phyloP scores from a whole-genome alignment of 2,888 invertebrate species.

The Aphrophora alni region DNA sequence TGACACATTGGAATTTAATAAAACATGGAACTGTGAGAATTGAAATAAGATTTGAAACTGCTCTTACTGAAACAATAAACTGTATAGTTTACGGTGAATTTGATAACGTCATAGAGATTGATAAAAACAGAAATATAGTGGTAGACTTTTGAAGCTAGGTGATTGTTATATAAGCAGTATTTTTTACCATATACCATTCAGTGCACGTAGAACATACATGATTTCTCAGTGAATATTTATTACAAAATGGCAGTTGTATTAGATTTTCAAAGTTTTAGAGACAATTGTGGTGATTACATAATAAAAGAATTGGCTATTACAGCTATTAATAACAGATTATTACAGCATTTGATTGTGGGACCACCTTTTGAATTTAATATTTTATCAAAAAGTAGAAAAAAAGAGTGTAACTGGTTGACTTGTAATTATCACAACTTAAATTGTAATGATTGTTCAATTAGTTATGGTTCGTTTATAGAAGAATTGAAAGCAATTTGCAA shows the following conservation, averaged over 20 bases:
- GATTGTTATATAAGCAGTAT: too few relatives aligned
- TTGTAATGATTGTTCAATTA: neutral
- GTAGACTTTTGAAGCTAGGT: conserved; percentile 42
- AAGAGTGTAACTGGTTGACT: neutral
- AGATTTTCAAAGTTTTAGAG: neutral
- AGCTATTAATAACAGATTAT: neutral
- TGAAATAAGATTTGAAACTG: neutral
- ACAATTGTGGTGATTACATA: neutral
- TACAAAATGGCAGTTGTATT: too few relatives aligned
- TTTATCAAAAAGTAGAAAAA: neutral
- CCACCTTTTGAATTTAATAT: neutral
- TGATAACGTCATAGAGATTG: conserved; percentile 53
- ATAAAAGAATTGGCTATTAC: neutral
- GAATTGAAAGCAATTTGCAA: neutral
- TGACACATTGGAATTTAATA: conserved; percentile 1
- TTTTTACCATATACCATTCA: too few relatives aligned
- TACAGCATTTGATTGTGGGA: neutral
- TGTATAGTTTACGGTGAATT: conserved; percentile 51
- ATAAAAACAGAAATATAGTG: conserved; percentile 45
- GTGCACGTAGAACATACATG: too few relatives aligned
- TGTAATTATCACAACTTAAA: neutral
- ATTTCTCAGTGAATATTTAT: too few relatives aligned
- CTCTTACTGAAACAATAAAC: conserved; percentile 46
- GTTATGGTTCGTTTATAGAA: neutral
- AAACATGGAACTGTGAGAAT: conserved; percentile 39